A percentile compares a stretch with the other conserved stretches of the same genome.
These are phyloP conservation scores for Falcunculus frontatus DNA, from an alignment of 2,113 vertebrate species.

Conservation along the genomic window DNA sequence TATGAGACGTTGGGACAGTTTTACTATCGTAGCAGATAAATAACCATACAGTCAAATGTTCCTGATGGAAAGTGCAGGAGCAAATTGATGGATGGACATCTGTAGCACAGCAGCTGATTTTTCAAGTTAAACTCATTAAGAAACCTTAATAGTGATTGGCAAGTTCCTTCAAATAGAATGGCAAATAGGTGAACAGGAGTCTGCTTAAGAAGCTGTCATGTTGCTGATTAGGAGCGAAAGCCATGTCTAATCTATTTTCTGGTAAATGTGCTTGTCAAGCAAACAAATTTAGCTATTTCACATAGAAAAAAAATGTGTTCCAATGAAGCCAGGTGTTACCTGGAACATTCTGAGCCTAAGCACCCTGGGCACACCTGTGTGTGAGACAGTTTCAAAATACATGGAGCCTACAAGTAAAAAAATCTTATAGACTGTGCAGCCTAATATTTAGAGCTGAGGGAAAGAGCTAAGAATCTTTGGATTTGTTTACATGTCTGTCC, in stretches of 20 bases:
- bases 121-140: slow-evolving; percentile 37
- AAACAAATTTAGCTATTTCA: slow-evolving; percentile 32
- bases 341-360: not conserved
- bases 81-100: slow-evolving; percentile 3
- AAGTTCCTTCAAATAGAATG: not conserved
- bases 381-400: not conserved
- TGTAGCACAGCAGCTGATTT: not conserved
- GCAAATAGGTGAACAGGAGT: not conserved
- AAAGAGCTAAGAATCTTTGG: not conserved
- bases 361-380: not conserved
- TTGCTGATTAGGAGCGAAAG: slow-evolving; percentile 29
- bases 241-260: slow-evolving; percentile 41
- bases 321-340: not conserved
- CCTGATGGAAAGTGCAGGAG: not conserved
- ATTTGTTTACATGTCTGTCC: not conserved
- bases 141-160: slow-evolving; percentile 27
- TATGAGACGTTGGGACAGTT: not conserved
- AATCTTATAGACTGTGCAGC: not conserved
- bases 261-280: slow-evolving; percentile 5
- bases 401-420: not conserved
- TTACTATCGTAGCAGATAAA: slow-evolving; percentile 42
- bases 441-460: not conserved
- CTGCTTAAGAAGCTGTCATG: slow-evolving; percentile 1
- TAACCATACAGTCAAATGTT: not conserved
- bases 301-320: not conserved